Percentiles rank a stretch among this genome's conserved stretches.
phyloP scores from a whole-genome alignment of 2,113 vertebrate species.

The Atlantisia rogersi region DNA sequence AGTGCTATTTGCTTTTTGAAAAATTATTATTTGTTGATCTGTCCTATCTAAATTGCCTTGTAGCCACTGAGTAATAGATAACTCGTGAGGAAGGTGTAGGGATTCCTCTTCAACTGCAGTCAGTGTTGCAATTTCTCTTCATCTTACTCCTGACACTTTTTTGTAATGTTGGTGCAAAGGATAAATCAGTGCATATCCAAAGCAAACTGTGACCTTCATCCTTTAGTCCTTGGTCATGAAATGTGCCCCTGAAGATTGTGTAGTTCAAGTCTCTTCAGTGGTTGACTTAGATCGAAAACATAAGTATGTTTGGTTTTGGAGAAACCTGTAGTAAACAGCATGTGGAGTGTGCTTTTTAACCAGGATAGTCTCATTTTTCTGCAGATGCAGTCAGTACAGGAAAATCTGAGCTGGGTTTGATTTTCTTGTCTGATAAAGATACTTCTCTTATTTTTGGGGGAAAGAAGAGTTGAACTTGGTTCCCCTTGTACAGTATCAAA shows the following conservation, averaged over 20 bases:
- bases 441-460: not conserved
- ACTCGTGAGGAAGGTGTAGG: not conserved
- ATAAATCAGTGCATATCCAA: not conserved
- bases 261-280: not conserved
- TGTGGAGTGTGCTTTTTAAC: not conserved
- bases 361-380: not conserved
- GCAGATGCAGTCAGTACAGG: not conserved
- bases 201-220: not conserved
- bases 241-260: not conserved
- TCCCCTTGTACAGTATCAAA: too few species aligned
- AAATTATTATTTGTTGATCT: not conserved
- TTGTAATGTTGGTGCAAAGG: not conserved
- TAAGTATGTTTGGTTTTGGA: not conserved
- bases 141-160: not conserved
- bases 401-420: not conserved
- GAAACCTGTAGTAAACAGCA: not conserved
- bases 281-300: not conserved
- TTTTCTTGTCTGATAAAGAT: not conserved
- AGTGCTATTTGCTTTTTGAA: not conserved
- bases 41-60: constrained; percentile 4
- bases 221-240: not conserved
- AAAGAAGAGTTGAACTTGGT: not conserved
- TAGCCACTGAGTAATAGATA: not conserved
- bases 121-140: not conserved
- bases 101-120: not conserved